A percentile compares a stretch with the other conserved stretches of the same genome.
Conservation (phyloP, 2,888 invertebrate species). For the Chrysopilus asiliformis region DNA sequence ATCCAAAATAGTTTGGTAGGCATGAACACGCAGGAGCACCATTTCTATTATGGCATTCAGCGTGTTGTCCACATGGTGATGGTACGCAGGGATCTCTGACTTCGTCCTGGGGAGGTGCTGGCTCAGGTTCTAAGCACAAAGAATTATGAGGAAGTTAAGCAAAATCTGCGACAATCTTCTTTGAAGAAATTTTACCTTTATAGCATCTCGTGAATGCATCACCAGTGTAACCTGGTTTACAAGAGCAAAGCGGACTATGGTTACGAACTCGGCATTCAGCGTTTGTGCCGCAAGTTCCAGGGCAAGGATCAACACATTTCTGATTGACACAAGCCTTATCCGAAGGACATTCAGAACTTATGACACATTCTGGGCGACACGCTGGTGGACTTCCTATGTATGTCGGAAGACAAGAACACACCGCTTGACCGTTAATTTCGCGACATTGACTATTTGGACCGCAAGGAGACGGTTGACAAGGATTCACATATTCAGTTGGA, state of each 20-base stretch:
- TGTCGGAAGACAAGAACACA: conserved; percentile 54
- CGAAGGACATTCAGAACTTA: conserved; percentile 61
- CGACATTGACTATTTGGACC: conserved; percentile 63
- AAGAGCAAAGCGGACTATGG: conserved; percentile 48
- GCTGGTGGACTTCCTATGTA: conserved; percentile 63
- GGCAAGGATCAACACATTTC: conserved; percentile 59
- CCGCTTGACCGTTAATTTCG: conserved; percentile 47
- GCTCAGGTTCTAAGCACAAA: conserved; percentile 21
- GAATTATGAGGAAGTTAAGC: not conserved
- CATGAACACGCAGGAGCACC: conserved; percentile 56
- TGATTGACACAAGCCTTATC: conserved; percentile 60
- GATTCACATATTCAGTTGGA: conserved; percentile 32
- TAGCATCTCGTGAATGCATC: conserved; percentile 46
- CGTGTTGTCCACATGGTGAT: conserved; percentile 48
- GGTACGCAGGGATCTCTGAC: conserved; percentile 44
- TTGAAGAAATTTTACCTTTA: not conserved
- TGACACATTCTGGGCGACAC: conserved; percentile 67
- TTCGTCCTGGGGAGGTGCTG: conserved; percentile 24
- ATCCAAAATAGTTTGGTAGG: conserved; percentile 50
- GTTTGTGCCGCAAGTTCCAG: conserved; percentile 49
- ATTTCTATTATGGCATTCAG: conserved; percentile 44
- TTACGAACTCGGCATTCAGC: conserved; percentile 45
- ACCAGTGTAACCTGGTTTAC: conserved; percentile 41
- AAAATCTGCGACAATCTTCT: no score
- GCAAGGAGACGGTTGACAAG: conserved; percentile 65